Evolutionary conservation across 2,888 invertebrate genomes (phyloP), one percentile per base, ranked within the genome.

Genomic region (Coelopa pilipes): DNA sequence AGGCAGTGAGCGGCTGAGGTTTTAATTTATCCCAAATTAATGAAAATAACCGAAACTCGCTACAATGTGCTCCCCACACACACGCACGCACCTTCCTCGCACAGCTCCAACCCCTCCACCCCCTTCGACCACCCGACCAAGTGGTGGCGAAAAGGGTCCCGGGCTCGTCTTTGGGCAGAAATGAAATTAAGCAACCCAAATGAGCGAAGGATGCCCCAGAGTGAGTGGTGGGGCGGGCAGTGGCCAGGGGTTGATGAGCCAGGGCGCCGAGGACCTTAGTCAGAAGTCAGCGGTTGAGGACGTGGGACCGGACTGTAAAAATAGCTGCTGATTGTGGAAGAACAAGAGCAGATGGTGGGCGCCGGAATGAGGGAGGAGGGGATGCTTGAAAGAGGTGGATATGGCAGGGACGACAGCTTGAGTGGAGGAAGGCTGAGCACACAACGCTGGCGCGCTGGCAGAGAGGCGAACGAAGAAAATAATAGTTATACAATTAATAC

Each of bases 11-110:
- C 80, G 79, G 79, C 79, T 84, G 83, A 82, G 84, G 82, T 82
- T 85, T 85, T 85, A 84, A 84, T 85, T 85, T 85, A 85, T 83
- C 83, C 83, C 82, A 85, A 85, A 84, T 85, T 85, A 85, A 85
- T 84, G 84, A 84, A 84, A 82, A 83, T 81, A 81, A 79, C 81
- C 79, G 75, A 78, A 67, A 72, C 34, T 63, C 71, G 71, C 53
- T 70, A 60, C 70, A 60, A 19, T 53, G 9, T 67, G 24, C 55
- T 11, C 17, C 55, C 17, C 1, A 19, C 55, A 19, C 11, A 13
- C 11, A 15, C n/a, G n/a, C n/a, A n/a, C n/a, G n/a, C n/a, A n/a
- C n/a, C n/a, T n/a, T n/a, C n/a, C n/a, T n/a, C n/a, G n/a, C n/a
- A n/a, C n/a, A n/a, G n/a, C n/a, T n/a, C n/a, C n/a, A n/a, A n/a